Evolutionary conservation across 2,113 vertebrate genomes (phyloP).

Genomic region (Cichladusa arquata): DNA sequence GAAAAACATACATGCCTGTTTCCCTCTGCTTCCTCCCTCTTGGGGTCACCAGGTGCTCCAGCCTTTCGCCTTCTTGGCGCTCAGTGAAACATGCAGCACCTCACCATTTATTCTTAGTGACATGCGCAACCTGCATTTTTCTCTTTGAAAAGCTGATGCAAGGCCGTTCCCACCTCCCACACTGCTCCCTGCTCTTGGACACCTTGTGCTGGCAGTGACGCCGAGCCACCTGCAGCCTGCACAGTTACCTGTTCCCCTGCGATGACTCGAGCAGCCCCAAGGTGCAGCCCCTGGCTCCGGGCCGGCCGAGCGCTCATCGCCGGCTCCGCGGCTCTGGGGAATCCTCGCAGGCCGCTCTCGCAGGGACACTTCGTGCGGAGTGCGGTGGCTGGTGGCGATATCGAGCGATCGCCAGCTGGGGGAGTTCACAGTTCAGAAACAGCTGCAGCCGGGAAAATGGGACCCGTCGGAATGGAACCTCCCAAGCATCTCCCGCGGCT

Average conservation of each 20-base stretch:
- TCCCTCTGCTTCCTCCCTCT: not conserved
- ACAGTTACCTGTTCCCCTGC: accelerated
- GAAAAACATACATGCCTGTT: accelerated
- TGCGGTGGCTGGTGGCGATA: not conserved
- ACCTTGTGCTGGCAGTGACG: accelerated
- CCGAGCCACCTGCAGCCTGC: accelerated
- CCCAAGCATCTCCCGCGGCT: not conserved
- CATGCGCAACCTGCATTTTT: not conserved
- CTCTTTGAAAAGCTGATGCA: not conserved
- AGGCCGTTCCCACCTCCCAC: not conserved
- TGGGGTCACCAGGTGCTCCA: not conserved
- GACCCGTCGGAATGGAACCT: accelerated
- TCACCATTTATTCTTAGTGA: not conserved
- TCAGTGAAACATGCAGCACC: not conserved
- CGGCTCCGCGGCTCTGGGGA: not conserved
- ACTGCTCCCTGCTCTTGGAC: not conserved
- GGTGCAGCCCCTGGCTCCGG: not conserved
- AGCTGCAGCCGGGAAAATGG: accelerated
- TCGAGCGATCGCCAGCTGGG: not conserved
- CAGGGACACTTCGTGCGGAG: not conserved
- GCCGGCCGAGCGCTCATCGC: accelerated
- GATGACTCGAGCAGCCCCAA: not conserved
- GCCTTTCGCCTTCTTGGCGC: not conserved
- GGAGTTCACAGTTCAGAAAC: conserved; percentile 43
- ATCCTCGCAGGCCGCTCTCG: accelerated